Base-by-base conservation (phyloP, 2,113 vertebrate species). In the Potamarius usumacintae region DNA sequence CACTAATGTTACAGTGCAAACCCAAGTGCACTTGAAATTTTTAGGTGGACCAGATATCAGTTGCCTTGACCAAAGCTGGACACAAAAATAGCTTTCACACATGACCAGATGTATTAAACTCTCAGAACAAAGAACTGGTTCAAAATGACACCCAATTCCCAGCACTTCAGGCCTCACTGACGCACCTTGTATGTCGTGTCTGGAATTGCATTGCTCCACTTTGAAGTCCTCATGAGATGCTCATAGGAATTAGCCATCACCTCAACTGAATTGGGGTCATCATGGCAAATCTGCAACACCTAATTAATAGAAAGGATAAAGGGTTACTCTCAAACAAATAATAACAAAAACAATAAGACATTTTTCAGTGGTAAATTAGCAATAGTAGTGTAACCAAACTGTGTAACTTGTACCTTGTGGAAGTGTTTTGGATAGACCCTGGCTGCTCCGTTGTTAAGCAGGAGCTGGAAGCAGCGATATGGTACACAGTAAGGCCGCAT, bases 391-490 rank as follows among this genome's bases (percentile, higher is more conserved):
- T 48, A 58, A 52, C 18, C 55, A 48, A 9, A 42, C 8, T 74
- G 71, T 25, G 14, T 50, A 20, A 65, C 5, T 0, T 42, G 52
- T 91, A 99, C 98, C 98, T 99, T 99, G 87, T 99, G 97, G 93
- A 99, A 99, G 86, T 99, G 98, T 0, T 96, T 96, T 0, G 98
- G 97, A 92, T 98, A 98, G 85, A 99, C 95, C 10, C 96, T 94
- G 0, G 96, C 95, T 4, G 98, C 96, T 7, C 97, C 97, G 0
- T 97, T 92, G 91, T 99, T 99, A 50, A 99, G 93, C 2, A 99
- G 95, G 83, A 99, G 95, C 95, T 98, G 98, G 91, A 94, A 97
- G 93, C 98, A 99, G 91, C 96, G 85, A 76, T 98, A 97, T 0
- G 96, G 97, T 82, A 94, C 92, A 55, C 95, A 96, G 0, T 94